Evolutionary conservation across 2,888 invertebrate species (phyloP).

Genomic region (Dicyrtomina minuta): DNA sequence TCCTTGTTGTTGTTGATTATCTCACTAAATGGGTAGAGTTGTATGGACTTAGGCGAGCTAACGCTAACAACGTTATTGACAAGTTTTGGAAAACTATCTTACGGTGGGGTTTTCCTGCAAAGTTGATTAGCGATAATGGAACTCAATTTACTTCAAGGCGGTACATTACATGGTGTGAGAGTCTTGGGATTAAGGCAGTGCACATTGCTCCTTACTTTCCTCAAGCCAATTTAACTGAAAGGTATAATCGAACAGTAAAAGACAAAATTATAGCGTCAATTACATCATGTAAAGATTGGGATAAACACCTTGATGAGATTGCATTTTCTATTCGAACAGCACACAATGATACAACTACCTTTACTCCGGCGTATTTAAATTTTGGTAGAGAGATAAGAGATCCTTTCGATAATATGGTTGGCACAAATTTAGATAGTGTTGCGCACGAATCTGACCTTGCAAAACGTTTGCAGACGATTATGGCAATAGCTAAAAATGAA

Average conservation of each 20-base stretch:
- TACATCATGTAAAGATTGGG: no score
- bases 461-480: constrained; percentile 6
- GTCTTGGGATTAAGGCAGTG: constrained; percentile 25
- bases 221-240: no score
- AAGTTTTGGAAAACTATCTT: constrained; percentile 32
- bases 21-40: constrained; percentile 28
- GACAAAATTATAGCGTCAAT: no score
- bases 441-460: no score
- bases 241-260: no score
- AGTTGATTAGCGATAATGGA: constrained; percentile 36
- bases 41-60: constrained; percentile 16
- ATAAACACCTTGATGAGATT: no score
- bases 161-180: constrained; percentile 18
- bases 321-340: no score
- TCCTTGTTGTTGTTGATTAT: constrained; percentile 36
- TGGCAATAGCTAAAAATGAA: no score
- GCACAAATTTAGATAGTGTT: not conserved
- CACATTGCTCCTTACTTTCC: no score
- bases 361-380: no score
- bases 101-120: constrained; percentile 31
- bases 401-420: constrained; percentile 33
- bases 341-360: no score
- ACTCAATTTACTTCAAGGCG: constrained; percentile 30
- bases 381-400: constrained; percentile 35
- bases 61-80: constrained; percentile 13